These are phyloP conservation scores for Muricea muricata DNA, from an alignment of 92 coral and sea anemone species.

Conservation along the genomic window DNA sequence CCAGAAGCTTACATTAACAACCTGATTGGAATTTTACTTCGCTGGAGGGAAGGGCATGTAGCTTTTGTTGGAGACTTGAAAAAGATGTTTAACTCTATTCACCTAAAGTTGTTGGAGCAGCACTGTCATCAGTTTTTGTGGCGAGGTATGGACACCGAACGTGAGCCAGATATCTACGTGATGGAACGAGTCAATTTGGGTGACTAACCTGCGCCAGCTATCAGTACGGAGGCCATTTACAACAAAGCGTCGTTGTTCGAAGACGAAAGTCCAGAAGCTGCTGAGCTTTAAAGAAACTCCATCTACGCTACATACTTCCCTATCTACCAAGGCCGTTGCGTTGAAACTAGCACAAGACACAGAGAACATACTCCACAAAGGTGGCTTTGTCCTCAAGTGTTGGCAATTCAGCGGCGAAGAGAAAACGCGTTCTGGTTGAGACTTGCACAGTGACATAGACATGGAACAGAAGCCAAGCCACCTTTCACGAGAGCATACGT, in stretches of 20 bases:
- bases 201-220: constrained; percentile 65
- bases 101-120: constrained; percentile 42
- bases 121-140: constrained; percentile 63
- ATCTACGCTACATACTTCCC: constrained; percentile 63
- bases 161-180: constrained; percentile 47
- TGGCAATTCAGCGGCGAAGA: constrained; percentile 38
- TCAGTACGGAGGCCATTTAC: constrained; percentile 70
- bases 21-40: constrained; percentile 56
- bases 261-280: constrained; percentile 49
- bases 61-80: constrained; percentile 54
- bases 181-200: constrained; percentile 63
- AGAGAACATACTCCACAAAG: constrained; percentile 30
- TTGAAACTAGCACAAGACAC: constrained; percentile 49
- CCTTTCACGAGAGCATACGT: constrained; percentile 16
- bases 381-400: constrained; percentile 13
- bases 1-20: constrained; percentile 72
- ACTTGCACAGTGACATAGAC: neutral
- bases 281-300: constrained; percentile 56
- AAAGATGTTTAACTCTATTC: constrained; percentile 59
- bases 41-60: constrained; percentile 69
- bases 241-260: constrained; percentile 61
- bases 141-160: constrained; percentile 48
- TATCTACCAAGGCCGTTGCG: constrained; percentile 43
- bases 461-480: constrained; percentile 9
- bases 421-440: neutral